These are phyloP conservation scores for Odontothrips loti DNA, from an alignment of 2,888 invertebrate genomes.

Conservation along the genomic window DNA sequence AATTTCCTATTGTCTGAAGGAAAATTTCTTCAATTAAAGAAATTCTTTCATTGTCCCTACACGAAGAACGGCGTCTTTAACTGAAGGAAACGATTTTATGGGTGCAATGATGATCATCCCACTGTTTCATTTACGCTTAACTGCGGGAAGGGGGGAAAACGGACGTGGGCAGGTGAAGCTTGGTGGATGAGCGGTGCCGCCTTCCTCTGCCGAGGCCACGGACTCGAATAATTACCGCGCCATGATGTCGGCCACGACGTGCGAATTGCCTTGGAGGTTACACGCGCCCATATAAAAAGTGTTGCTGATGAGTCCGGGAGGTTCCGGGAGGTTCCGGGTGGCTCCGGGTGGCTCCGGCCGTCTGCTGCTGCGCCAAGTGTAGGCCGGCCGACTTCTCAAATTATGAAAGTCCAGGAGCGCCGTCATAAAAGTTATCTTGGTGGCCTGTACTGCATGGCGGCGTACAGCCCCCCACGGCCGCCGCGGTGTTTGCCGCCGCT, in stretches of 20 bases:
- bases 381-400: neutral
- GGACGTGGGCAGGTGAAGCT: too few species aligned
- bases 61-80: too few species aligned
- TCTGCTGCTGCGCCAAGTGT: neutral
- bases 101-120: too few species aligned
- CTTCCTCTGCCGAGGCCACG: neutral
- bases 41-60: too few species aligned
- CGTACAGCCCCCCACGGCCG: neutral
- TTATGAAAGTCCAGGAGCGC: slow-evolving; percentile 13
- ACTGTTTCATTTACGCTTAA: too few species aligned
- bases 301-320: neutral
- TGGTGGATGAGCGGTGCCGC: too few species aligned
- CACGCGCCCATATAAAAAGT: neutral
- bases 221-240: neutral
- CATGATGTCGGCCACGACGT: neutral
- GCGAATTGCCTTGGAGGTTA: neutral
- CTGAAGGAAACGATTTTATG: too few species aligned
- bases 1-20: too few species aligned
- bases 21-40: too few species aligned
- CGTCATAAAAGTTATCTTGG: slow-evolving; percentile 19
- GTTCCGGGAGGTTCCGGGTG: neutral
- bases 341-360: neutral
- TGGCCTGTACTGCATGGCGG: neutral
- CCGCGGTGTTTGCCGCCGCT: neutral
- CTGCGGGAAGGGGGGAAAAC: too few species aligned